A percentile compares a stretch with the other conserved stretches of the same genome.
phyloP scores from a whole-genome alignment of 2,113 vertebrate genomes.

The Anhinga rufa region DNA sequence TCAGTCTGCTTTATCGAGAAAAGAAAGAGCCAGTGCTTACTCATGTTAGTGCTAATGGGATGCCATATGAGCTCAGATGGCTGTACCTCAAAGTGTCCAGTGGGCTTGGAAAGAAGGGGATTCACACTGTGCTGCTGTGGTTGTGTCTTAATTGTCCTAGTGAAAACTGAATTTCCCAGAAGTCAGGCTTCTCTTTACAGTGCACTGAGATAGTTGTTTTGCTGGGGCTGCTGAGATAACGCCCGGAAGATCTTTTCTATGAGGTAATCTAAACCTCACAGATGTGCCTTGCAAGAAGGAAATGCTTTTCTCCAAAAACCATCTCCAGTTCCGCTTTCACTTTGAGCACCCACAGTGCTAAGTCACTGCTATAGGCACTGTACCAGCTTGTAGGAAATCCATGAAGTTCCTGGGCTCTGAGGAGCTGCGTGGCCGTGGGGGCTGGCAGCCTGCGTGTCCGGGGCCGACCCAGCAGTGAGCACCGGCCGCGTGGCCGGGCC shows the following conservation, averaged over 20 bases:
- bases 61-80: background rate
- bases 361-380: background rate
- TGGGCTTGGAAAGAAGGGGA: background rate
- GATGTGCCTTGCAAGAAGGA: background rate
- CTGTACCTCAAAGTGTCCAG: background rate
- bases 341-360: background rate
- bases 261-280: background rate
- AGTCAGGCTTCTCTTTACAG: background rate
- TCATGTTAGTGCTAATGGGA: background rate
- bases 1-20: background rate
- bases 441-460: fast-evolving
- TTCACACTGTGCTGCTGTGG: background rate
- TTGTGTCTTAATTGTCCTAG: fast-evolving
- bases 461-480: background rate
- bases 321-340: background rate
- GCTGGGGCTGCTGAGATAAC: background rate
- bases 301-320: background rate
- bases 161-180: background rate
- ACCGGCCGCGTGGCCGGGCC: fast-evolving
- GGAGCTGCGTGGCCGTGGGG: background rate
- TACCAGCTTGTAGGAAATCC: background rate
- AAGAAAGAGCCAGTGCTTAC: background rate
- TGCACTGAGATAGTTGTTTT: background rate
- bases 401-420: background rate
- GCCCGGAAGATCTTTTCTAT: background rate